Evolutionary conservation across 2,888 invertebrate species (phyloP), one percentile per base, ranked within the genome.

Genomic region (Asteroscopus sphinx): DNA sequence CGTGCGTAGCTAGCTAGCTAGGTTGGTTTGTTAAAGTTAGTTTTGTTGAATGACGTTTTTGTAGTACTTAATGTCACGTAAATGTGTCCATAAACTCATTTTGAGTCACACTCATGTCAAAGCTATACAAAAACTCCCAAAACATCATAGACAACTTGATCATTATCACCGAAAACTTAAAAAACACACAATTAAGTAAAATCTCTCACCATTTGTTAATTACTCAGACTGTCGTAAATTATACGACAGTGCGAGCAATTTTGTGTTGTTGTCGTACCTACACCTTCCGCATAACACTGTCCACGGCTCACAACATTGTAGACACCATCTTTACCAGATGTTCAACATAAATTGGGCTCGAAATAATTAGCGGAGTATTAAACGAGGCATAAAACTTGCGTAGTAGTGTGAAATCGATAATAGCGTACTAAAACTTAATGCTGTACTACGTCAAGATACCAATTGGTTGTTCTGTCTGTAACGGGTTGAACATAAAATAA

Each of bases 311-410:
- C 47, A 39, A 67, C 66, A 62, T 52, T 70, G 62, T 63, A 53
- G 33, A 12, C 12, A 53, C 32, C 36, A 47, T 39, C 45, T 41
- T 66, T 51, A 73, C 61, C 76, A 77, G 65, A 74, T 76, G 72
- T 70, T 62, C 40, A 48, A 64, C 54, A 58, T 47, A 58, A 63
- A 74, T 74, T 74, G 74, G 68, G 52, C 56, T 73, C 68, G 66
- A 72, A 73, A 84, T 88, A 86, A 87, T 90, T 90, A 91, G 86
- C 87, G 63, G 76, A 81, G 84, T 85, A 86, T 89, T 86, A 88
- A 88, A 83, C 74, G 60, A 78, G 77, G 79, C 78, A 81, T 88
- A 87, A 87, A 87, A 68, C 58, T 76, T 63, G 68, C 85, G 81
- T 70, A 79, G 71, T 68, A 76, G 82, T 84, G 87, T 82, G 81